Conservation (phyloP, 2,113 vertebrate species). For the Periophthalmodon schlosseri region DNA sequence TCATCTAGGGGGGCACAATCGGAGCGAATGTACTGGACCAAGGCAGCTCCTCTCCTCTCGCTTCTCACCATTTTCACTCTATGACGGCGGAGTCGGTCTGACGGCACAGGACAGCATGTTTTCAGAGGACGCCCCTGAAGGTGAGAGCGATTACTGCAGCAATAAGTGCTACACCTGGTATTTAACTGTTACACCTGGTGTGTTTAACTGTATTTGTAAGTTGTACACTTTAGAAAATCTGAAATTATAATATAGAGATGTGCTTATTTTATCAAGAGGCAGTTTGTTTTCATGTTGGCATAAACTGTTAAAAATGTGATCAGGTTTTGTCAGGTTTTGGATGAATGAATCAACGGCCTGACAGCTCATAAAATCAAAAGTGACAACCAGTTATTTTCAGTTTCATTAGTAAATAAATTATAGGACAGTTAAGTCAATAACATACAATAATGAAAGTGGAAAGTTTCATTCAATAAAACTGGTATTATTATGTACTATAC, state of each 20-base stretch:
- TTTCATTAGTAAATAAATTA: not conserved
- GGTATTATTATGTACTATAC: too few relatives aligned
- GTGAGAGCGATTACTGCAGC: slow-evolving; percentile 63
- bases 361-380: not conserved
- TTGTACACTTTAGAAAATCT: not conserved
- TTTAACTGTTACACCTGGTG: slow-evolving; percentile 11
- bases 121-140: slow-evolving; percentile 71
- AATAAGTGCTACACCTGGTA: slow-evolving; percentile 8
- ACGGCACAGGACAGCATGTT: slow-evolving; percentile 69
- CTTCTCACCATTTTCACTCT: slow-evolving; percentile 63
- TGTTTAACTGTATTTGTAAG: slow-evolving; percentile 14
- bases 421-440: not conserved
- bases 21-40: slow-evolving; percentile 51
- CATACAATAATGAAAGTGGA: not conserved
- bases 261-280: not conserved
- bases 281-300: not conserved
- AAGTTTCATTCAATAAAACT: too few relatives aligned
- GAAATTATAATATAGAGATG: not conserved
- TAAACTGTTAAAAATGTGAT: not conserved
- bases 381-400: not conserved
- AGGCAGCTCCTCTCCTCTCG: slow-evolving; percentile 39
- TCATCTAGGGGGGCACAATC: slow-evolving; percentile 41
- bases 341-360: not conserved
- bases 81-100: slow-evolving; percentile 55
- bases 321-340: not conserved